Base-by-base conservation (phyloP, 1,140 invertebrate genomes). In the Adelges cooleyi region DNA sequence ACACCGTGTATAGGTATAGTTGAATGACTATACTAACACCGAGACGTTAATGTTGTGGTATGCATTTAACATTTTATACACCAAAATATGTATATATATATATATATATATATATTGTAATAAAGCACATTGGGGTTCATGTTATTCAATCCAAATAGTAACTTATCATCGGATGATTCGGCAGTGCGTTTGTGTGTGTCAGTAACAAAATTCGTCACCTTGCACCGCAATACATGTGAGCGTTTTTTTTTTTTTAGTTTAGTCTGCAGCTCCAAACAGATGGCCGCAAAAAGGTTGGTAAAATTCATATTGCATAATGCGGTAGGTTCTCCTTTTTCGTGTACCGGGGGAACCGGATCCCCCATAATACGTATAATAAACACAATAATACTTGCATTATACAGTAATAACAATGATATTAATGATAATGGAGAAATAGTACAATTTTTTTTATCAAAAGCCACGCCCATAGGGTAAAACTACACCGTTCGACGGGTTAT, bases 401-500 rank as follows among this genome's bases (percentile, higher is more conserved):
- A 46, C 40, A 59, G 18, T 33, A 33, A 62, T 48, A 42, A 62
- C 56, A 62, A 62, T 62, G 56, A 62, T 62, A 62, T 62, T 62
- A 62, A 62, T 62, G 56, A 62, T 62, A 62, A 62, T 48, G 56
- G 56, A 46, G 42, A 62, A 62, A 62, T 48, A 48, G 56, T 46
- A 62, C 22, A 62, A 48, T 62, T 62, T 62, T 56, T 62, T 59
- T 44, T 59, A 59, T 62, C 56, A 62, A 62, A 62, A 10, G 23
- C 42, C 42, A 62, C 56, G 56, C 56, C 56, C 56, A 33, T 48
- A 17, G 56, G 56, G 56, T 62, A 46, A 62, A 62, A 62, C 56
- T 62, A 62, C 56, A 48, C 56, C 56, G 56, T 62, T 46, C 25
- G 40, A 38, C 25, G 40, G 38, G 22, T 42, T 42, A 17, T 59